Conservation (phyloP, 2,888 invertebrate genomes). For the Heliconius erato region DNA sequence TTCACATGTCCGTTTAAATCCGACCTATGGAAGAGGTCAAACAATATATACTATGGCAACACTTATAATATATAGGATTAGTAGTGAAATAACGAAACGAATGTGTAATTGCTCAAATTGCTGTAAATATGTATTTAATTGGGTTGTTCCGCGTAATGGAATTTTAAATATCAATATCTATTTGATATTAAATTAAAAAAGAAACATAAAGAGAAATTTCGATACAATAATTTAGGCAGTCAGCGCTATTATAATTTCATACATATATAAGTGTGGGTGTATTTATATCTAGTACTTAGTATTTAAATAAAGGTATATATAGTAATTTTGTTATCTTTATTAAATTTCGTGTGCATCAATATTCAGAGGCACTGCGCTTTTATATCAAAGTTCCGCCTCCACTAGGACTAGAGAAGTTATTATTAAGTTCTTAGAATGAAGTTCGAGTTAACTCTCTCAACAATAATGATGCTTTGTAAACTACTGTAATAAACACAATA, state of each 20-base stretch:
- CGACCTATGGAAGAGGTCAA: conserved; percentile 42
- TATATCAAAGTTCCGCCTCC: conserved; percentile 7
- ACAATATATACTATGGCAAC: not conserved
- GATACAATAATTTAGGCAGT: too few relatives aligned
- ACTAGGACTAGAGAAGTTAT: not conserved
- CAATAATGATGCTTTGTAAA: too few relatives aligned
- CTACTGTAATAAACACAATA: too few relatives aligned
- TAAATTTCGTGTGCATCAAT: not conserved
- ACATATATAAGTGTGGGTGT: too few relatives aligned
- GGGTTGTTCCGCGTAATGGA: not conserved
- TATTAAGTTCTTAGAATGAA: too few relatives aligned
- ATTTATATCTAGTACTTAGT: too few relatives aligned
- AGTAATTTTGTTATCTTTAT: not conserved
- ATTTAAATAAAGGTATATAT: not conserved
- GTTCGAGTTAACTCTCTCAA: too few relatives aligned
- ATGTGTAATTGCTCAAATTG: conserved; percentile 13
- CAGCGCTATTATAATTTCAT: too few relatives aligned
- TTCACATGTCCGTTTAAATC: conserved; percentile 38
- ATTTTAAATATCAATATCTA: not conserved
- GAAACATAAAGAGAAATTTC: too few relatives aligned
- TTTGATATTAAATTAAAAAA: too few relatives aligned
- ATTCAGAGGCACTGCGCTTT: conserved; percentile 1
- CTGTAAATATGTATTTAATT: not conserved
- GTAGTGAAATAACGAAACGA: conserved; percentile 4
- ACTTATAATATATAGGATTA: not conserved